These are phyloP conservation scores for Charanyca ferruginea DNA, from an alignment of 2,888 invertebrate species.

Conservation along the genomic window DNA sequence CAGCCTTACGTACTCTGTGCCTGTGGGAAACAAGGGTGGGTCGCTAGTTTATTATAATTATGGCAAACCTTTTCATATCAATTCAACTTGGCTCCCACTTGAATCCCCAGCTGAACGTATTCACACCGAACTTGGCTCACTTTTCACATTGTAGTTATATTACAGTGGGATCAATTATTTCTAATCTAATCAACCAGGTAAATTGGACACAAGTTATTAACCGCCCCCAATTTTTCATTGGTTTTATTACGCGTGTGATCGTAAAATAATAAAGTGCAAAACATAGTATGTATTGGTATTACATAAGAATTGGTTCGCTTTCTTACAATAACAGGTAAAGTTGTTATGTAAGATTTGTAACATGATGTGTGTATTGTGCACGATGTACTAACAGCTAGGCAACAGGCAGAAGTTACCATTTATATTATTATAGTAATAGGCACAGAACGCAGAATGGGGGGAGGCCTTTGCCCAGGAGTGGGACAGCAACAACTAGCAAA, in stretches of 20 bases:
- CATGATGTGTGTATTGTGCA: slow-evolving; percentile 8
- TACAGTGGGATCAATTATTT: slow-evolving; percentile 1
- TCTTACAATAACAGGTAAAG: slow-evolving; percentile 44
- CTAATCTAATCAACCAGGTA: slow-evolving; percentile 30
- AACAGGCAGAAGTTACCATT: too few relatives aligned
- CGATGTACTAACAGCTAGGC: slow-evolving; percentile 14
- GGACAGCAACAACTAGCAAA: too few relatives aligned
- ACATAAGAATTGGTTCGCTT: slow-evolving; percentile 47
- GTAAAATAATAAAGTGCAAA: slow-evolving; percentile 54
- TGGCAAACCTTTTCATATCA: too few relatives aligned
- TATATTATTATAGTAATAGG: too few relatives aligned
- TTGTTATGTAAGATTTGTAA: slow-evolving; percentile 41
- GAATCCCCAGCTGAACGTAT: too few relatives aligned
- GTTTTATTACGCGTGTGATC: slow-evolving; percentile 43
- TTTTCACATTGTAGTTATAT: background rate
- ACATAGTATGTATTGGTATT: slow-evolving; percentile 47
- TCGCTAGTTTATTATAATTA: too few relatives aligned
- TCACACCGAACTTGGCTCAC: background rate
- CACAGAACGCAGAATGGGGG: too few relatives aligned
- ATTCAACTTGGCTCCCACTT: too few relatives aligned
- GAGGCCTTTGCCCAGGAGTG: too few relatives aligned
- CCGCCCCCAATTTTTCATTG: slow-evolving; percentile 42
- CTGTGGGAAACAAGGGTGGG: too few relatives aligned
- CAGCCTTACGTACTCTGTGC: too few relatives aligned
- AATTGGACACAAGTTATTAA: slow-evolving; percentile 67